Evolutionary conservation across 2,113 vertebrate genomes (phyloP).

Genomic region (Helogale parvula): DNA sequence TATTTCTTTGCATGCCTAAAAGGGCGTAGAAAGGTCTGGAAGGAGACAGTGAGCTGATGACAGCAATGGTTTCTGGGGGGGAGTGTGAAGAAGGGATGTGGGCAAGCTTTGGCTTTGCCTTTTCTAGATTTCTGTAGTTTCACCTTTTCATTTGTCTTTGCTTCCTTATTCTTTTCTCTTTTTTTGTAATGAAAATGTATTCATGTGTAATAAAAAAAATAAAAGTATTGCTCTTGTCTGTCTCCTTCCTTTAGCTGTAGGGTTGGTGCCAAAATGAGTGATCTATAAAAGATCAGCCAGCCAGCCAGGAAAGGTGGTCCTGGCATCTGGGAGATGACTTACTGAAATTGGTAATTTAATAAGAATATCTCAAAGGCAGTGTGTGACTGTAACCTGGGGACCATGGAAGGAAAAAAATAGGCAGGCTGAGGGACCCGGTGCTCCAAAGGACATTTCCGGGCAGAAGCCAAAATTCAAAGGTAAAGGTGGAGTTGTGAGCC

Average conservation of each 20-base stretch:
- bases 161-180: background rate
- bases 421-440: no score
- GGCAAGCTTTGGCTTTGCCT: background rate
- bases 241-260: background rate
- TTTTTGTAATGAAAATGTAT: conserved; percentile 23
- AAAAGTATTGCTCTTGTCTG: background rate
- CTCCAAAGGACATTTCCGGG: background rate
- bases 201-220: background rate
- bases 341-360: background rate
- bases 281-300: background rate
- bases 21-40: background rate
- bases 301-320: background rate
- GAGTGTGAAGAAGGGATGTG: background rate
- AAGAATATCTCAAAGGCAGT: background rate
- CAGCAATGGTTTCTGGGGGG: background rate
- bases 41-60: background rate
- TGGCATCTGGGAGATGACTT: background rate
- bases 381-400: background rate
- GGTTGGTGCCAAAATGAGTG: background rate
- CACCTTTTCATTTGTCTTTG: background rate
- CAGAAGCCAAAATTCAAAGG: background rate
- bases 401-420: background rate
- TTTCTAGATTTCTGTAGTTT: background rate
- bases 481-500: background rate
- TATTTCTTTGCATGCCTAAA: background rate